These are phyloP conservation scores for Rhopalosiphum padi DNA, from an alignment of 1,140 invertebrate species.

Conservation along the genomic window DNA sequence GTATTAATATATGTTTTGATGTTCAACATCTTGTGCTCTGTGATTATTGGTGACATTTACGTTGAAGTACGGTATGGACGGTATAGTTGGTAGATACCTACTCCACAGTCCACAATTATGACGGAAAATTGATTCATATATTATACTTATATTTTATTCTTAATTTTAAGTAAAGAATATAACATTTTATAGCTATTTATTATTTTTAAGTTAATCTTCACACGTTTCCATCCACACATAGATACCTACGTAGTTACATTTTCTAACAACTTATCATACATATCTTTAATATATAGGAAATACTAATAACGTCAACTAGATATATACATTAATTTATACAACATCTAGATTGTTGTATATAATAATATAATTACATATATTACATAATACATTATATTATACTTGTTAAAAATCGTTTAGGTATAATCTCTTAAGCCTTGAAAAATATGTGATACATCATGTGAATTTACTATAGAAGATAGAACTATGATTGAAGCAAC, in stretches of 20 bases:
- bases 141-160: background rate
- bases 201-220: background rate
- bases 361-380: background rate
- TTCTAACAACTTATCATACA: background rate
- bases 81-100: too few species aligned
- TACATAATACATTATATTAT: background rate
- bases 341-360: background rate
- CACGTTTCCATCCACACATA: background rate
- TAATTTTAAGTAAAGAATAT: background rate
- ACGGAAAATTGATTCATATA: too few species aligned
- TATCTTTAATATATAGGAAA: background rate
- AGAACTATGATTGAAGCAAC: background rate
- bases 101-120: too few species aligned
- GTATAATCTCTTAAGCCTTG: background rate
- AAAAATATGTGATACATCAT: background rate
- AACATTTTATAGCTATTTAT: background rate
- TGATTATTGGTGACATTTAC: too few species aligned
- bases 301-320: background rate
- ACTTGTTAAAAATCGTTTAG: background rate
- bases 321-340: background rate
- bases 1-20: too few species aligned
- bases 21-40: too few species aligned
- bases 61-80: too few species aligned
- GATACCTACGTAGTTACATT: background rate
- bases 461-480: background rate